Conservation (phyloP, 1,140 invertebrate species). For the Caenorhabditis remanei region DNA sequence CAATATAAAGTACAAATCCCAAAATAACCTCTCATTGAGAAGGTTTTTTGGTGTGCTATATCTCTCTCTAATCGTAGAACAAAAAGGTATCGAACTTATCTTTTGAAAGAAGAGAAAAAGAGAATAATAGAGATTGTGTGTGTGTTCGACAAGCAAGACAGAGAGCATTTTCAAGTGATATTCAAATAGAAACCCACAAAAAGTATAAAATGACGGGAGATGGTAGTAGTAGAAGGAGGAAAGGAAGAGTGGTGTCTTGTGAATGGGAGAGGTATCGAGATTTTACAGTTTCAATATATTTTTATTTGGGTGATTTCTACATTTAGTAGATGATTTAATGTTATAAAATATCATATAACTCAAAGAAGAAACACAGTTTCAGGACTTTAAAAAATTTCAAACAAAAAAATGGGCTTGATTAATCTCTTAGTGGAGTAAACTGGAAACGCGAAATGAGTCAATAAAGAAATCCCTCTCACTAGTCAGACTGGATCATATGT, state of each 20-base stretch:
- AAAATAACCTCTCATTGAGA: neutral
- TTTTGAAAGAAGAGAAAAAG: neutral
- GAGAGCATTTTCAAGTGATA: conserved; percentile 28
- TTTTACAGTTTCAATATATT: neutral
- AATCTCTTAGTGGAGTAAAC: too few species aligned
- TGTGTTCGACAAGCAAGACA: neutral
- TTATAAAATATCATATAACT: too few species aligned
- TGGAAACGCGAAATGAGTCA: too few species aligned
- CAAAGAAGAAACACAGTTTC: too few species aligned
- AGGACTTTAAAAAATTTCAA: too few species aligned
- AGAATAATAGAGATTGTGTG: neutral
- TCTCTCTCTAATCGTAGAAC: neutral
- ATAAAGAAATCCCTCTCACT: too few species aligned
- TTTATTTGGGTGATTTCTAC: too few species aligned
- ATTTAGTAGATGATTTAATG: too few species aligned
- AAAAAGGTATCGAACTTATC: neutral
- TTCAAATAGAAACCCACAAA: conserved; percentile 39
- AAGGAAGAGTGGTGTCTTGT: neutral
- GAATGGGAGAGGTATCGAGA: neutral
- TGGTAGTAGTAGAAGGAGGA: too few species aligned
- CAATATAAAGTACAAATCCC: neutral
- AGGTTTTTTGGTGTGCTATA: neutral
- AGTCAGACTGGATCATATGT: too few species aligned
- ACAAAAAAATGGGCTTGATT: too few species aligned
- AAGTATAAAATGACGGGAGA: conserved; percentile 45